Evolutionary conservation across 2,888 invertebrate genomes (phyloP).

Genomic region (Saturnia pavonia): DNA sequence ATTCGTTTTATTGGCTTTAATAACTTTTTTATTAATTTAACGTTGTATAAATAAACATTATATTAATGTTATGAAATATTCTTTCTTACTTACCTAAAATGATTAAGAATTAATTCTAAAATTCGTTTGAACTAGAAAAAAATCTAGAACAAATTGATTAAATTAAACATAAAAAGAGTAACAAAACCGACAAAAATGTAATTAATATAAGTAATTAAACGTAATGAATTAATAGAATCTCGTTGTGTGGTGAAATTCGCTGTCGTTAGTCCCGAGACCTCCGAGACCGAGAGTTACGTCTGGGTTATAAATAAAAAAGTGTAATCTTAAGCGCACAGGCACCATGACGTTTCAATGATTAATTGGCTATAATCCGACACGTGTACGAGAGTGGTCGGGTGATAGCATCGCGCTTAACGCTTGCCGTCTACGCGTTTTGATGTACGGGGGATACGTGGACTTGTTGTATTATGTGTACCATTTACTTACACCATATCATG

Average conservation of each 20-base stretch:
- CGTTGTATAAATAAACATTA: too few species aligned
- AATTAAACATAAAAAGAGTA: not conserved
- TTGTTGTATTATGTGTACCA: not conserved
- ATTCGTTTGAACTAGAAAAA: not conserved
- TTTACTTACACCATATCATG: not conserved
- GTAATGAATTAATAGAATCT: slow-evolving; percentile 1
- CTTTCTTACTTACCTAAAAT: too few species aligned
- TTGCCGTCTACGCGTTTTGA: not conserved
- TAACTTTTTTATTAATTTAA: too few species aligned
- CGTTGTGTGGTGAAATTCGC: not conserved
- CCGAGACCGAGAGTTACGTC: not conserved
- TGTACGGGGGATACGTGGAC: not conserved
- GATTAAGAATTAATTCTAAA: too few species aligned
- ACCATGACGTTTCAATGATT: slow-evolving; percentile 7
- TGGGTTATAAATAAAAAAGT: slow-evolving; percentile 10
- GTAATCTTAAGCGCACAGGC: slow-evolving; percentile 11
- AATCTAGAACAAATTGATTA: not conserved
- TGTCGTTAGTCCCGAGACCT: not conserved
- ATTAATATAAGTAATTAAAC: slow-evolving; percentile 7
- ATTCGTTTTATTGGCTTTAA: too few species aligned
- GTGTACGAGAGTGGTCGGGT: not conserved
- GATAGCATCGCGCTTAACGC: not conserved
- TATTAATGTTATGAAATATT: too few species aligned
- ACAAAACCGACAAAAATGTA: not conserved
- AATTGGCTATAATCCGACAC: slow-evolving; percentile 10